Percentiles rank a stretch among this genome's conserved stretches.
These are phyloP conservation scores for Clostera curtula DNA, from an alignment of 2,888 invertebrate species.

Conservation along the genomic window DNA sequence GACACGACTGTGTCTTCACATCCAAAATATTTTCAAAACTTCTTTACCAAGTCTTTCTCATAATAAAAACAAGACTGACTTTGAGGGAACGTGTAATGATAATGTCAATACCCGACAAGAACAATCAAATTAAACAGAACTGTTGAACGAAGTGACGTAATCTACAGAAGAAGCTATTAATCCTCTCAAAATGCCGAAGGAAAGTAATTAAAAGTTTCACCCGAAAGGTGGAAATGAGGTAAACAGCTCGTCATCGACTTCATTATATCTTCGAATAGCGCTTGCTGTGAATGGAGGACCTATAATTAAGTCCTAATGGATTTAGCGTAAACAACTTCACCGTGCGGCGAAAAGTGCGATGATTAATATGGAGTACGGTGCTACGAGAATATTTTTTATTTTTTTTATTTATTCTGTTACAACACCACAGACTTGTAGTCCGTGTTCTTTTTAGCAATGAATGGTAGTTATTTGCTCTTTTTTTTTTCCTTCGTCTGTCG, in stretches of 20 bases:
- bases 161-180: conserved; percentile 35
- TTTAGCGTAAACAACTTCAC: conserved; percentile 20
- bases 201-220: conserved; percentile 51
- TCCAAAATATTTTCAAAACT: too few species aligned
- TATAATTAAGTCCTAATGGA: conserved; percentile 27
- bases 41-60: too few species aligned
- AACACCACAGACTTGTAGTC: too few species aligned
- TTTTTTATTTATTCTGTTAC: too few species aligned
- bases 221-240: conserved; percentile 23
- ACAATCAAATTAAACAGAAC: conserved; percentile 24
- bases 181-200: conserved; percentile 40
- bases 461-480: too few species aligned
- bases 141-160: conserved; percentile 26
- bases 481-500: too few species aligned
- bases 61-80: too few species aligned
- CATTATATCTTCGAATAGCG: conserved; percentile 22
- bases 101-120: conserved; percentile 12
- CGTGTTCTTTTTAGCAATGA: too few species aligned
- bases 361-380: conserved; percentile 21
- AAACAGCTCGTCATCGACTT: conserved; percentile 35
- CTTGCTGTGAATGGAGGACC: conserved; percentile 23
- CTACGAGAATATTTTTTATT: too few species aligned
- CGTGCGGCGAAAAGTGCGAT: conserved; percentile 2
- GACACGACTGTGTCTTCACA: too few species aligned
- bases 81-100: too few species aligned